These are phyloP conservation scores for Drosophila burlai DNA, from an alignment of 1,140 invertebrate species.

Conservation along the genomic window DNA sequence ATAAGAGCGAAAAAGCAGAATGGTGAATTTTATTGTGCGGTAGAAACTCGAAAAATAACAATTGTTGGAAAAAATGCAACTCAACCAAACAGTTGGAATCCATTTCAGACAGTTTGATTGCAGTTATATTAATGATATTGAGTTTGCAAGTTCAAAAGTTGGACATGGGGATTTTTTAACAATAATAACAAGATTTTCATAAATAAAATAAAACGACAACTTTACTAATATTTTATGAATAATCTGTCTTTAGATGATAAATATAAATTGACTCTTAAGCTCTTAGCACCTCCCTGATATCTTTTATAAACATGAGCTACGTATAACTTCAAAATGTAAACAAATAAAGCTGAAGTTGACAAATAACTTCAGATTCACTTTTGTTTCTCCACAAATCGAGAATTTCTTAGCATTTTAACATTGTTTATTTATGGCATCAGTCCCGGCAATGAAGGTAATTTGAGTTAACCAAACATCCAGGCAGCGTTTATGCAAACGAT, in stretches of 20 bases:
- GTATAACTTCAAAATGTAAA: not conserved
- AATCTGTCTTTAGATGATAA: not conserved
- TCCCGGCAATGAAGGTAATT: constrained; percentile 25
- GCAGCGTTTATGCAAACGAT: constrained; percentile 51
- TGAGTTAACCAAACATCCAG: constrained; percentile 20
- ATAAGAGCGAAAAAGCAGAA: constrained; percentile 48
- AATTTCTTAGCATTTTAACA: constrained; percentile 15
- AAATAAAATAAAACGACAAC: no score
- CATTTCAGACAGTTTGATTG: constrained; percentile 19
- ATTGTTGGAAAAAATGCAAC: constrained; percentile 15
- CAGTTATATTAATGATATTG: constrained; percentile 8
- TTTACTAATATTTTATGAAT: not conserved
- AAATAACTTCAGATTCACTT: not conserved
- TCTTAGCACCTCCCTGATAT: not conserved
- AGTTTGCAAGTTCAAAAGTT: not conserved
- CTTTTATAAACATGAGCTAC: not conserved
- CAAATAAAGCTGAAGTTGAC: not conserved
- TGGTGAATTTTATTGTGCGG: constrained; percentile 48
- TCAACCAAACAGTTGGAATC: constrained; percentile 5
- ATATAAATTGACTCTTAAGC: not conserved
- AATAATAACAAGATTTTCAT: not conserved
- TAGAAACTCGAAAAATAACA: constrained; percentile 23
- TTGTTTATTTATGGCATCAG: constrained; percentile 25
- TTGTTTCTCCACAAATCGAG: not conserved
- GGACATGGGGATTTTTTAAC: not conserved